Percentiles rank a stretch among this genome's conserved stretches.
These are phyloP conservation scores for Kryptolebias ocellatus DNA, from an alignment of 2,797 vertebrate species.

Conservation along the genomic window DNA sequence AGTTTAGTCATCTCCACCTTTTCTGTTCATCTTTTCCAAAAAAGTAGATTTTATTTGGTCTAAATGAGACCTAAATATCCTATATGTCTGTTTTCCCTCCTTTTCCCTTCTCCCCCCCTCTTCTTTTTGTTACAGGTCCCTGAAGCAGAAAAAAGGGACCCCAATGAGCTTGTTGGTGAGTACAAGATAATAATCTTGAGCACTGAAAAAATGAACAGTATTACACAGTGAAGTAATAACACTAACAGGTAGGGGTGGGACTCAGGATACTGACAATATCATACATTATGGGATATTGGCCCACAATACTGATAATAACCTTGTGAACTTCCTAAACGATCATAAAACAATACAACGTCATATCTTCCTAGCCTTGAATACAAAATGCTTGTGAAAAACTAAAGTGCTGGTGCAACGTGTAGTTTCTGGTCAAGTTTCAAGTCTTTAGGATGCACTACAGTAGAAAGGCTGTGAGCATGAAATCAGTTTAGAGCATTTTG, in stretches of 20 bases:
- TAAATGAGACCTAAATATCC: conserved; percentile 31
- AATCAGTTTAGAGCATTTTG: too few relatives aligned
- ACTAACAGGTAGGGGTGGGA: background rate
- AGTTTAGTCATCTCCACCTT: background rate
- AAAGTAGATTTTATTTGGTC: conserved; percentile 9
- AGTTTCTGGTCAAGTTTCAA: too few relatives aligned
- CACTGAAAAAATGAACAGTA: background rate
- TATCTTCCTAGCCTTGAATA: too few relatives aligned
- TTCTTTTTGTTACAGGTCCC: conserved; percentile 72
- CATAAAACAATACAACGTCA: too few relatives aligned
- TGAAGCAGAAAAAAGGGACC: conserved; percentile 90
- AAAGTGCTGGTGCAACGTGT: too few relatives aligned
- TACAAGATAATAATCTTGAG: conserved; percentile 29
- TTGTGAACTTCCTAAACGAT: too few relatives aligned
- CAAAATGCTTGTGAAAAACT: too few relatives aligned
- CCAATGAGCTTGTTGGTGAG: conserved; percentile 97
- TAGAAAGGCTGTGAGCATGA: too few relatives aligned
- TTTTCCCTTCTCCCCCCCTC: background rate
- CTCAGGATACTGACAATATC: too few relatives aligned
- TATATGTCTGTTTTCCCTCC: conserved; percentile 10
- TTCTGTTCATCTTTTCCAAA: conserved; percentile 1
- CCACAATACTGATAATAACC: too few relatives aligned
- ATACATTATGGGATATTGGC: too few relatives aligned
- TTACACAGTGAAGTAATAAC: background rate
- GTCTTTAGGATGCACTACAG: too few relatives aligned